phyloP scores from a whole-genome alignment of 2,113 vertebrate species.

The Charadrius vociferus region DNA sequence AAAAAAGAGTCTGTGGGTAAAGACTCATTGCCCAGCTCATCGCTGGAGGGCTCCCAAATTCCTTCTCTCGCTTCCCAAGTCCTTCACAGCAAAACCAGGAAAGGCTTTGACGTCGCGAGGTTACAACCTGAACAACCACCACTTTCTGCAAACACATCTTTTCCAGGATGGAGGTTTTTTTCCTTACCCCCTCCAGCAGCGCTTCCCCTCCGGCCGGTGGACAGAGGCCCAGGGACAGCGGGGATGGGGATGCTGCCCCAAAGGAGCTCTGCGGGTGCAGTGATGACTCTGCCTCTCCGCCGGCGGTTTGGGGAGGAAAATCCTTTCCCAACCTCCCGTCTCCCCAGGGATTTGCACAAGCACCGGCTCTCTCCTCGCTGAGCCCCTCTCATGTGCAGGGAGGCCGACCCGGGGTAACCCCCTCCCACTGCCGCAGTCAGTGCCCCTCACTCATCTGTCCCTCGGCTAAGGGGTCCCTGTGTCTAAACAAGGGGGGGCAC shows the following conservation, averaged over 20 bases:
- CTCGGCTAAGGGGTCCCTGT: not conserved
- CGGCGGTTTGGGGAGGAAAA: not conserved
- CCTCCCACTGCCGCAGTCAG: not conserved
- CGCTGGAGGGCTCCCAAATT: not conserved
- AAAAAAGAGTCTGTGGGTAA: not conserved
- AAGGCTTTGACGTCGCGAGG: not conserved
- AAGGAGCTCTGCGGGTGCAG: fast-evolving
- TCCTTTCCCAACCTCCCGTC: not conserved
- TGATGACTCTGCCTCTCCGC: not conserved
- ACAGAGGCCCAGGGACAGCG: not conserved
- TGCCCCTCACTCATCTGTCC: not conserved
- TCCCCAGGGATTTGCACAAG: not conserved
- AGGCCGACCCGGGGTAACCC: fast-evolving
- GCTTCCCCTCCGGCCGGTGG: fast-evolving
- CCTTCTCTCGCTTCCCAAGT: not conserved
- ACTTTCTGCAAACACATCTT: not conserved
- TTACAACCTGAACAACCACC: not conserved
- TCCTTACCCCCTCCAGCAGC: not conserved
- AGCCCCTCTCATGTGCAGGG: fast-evolving
- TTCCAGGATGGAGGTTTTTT: not conserved
- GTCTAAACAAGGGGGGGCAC: not conserved
- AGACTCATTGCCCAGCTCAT: not conserved
- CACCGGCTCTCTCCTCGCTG: not conserved
- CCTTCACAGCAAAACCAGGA: not conserved
- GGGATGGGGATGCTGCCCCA: not conserved